These are phyloP conservation scores for Pterois miles DNA, from an alignment of 2,797 vertebrate genomes.

Conservation along the genomic window DNA sequence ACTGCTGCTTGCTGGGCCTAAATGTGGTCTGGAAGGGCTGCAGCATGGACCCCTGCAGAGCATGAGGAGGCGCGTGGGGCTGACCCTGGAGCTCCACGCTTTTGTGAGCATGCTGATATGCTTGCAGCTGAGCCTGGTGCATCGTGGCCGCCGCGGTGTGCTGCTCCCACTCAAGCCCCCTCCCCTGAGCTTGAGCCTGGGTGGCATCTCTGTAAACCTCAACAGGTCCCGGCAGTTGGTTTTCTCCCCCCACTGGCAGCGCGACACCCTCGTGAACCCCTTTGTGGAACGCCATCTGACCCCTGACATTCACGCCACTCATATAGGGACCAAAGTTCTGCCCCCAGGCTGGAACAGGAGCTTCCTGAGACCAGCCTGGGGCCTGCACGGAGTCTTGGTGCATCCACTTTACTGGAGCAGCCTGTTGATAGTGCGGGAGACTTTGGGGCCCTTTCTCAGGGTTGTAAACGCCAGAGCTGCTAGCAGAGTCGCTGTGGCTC, in stretches of 20 bases:
- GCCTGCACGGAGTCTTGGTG: slow-evolving; percentile 82
- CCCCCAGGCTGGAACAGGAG: slow-evolving; percentile 81
- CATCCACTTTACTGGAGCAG: slow-evolving; percentile 90
- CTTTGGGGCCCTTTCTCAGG: slow-evolving; percentile 87
- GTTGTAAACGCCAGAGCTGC: slow-evolving; percentile 83
- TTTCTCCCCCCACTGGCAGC: slow-evolving; percentile 82
- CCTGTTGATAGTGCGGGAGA: slow-evolving; percentile 85
- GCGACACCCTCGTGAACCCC: slow-evolving; percentile 70
- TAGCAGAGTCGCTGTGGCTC: slow-evolving; percentile 67
- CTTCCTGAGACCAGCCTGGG: slow-evolving; percentile 84
- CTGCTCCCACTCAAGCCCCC: slow-evolving; percentile 83
- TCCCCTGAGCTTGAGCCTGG: slow-evolving; percentile 68
- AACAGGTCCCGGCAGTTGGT: slow-evolving; percentile 68
- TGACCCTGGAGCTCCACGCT: slow-evolving; percentile 70
- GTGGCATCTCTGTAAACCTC: slow-evolving; percentile 78
- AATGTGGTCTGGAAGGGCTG: slow-evolving; percentile 92
- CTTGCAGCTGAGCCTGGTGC: slow-evolving; percentile 80
- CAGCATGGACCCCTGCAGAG: slow-evolving; percentile 79
- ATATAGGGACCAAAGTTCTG: slow-evolving; percentile 86
- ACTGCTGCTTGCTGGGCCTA: slow-evolving; percentile 86
- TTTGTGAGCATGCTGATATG: slow-evolving; percentile 83
- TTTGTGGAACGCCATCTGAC: slow-evolving; percentile 81
- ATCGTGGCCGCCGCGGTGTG: slow-evolving; percentile 66
- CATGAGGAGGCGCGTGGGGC: slow-evolving; percentile 60
- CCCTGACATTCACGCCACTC: slow-evolving; percentile 76